Base-by-base conservation (phyloP, 2,113 vertebrate species). In the Ellobius talpinus region DNA sequence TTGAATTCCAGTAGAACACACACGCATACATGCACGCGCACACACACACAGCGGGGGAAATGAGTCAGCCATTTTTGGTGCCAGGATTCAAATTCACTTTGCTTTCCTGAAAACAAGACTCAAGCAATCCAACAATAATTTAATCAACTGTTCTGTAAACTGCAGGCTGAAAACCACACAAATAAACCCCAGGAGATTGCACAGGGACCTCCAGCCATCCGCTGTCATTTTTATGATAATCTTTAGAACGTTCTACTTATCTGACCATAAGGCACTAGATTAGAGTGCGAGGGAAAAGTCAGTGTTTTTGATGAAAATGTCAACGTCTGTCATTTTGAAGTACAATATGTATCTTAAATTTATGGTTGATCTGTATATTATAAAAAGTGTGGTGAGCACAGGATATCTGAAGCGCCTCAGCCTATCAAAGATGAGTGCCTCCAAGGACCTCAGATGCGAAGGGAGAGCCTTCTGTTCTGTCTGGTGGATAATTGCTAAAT, bases 1-100 rank as follows among this genome's bases (percentile, higher is more conserved):
- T 98, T 98, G 77, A 96, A 97, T 98, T 98, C 97, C 98, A 98
- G 97, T 98, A 98, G 98, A 96, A 73, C 94, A 97, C 63, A 90
- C 68, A 93, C 39, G 84, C 89, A 92, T 66, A 89, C 36, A 63
- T 50, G n/a, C 81, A 55, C 74, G 79, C 12, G 39, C 84, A 82
- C 87, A 93, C 85, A 77, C 77, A 77, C 47, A 89, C 65, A 58
- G 31, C 14, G 47, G 77, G 77, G 63, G 77, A 97, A 95, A 98
- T 98, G 98, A 98, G 94, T 97, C 97, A 98, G 98, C 90, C 96
- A 89, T 97, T 98, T 98, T 91, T 12, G 33, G 92, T 96, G 94
- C 82, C 68, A 91, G 96, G 47, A 93, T 96, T 96, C 50, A 96
- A 96, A 96, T 93, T 66, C 88, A 79, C 74, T 91, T 84, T 96